Percentiles rank a stretch among this genome's conserved stretches.
phyloP scores from a whole-genome alignment of 2,113 vertebrate species.

The Aldabrachelys gigantea region DNA sequence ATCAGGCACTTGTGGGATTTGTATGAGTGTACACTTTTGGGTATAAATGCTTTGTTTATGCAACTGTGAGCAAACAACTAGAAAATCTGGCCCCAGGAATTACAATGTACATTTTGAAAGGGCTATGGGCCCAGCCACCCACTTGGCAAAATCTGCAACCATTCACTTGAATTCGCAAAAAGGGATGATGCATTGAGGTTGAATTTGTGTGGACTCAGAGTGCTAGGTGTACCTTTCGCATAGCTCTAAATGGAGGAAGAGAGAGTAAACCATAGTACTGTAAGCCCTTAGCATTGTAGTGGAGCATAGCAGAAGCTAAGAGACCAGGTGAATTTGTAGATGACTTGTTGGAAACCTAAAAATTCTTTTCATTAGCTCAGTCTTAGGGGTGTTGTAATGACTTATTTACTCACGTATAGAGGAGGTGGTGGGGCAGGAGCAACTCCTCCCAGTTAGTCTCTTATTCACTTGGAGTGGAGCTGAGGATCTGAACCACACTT shows the following conservation, averaged over 20 bases:
- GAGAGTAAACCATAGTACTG: fast-evolving
- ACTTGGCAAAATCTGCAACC: not conserved
- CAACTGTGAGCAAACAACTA: not conserved
- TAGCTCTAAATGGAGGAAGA: not conserved
- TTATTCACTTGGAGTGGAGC: not conserved
- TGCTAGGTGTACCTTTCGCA: not conserved
- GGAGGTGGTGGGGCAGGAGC: not conserved
- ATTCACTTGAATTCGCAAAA: not conserved
- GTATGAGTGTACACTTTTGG: not conserved
- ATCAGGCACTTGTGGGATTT: not conserved
- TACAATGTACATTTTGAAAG: fast-evolving
- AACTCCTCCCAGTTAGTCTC: slow-evolving; percentile 27
- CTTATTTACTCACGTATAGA: slow-evolving; percentile 15
- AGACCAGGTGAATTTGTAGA: slow-evolving; percentile 2
- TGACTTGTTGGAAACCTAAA: not conserved
- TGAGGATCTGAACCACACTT: slow-evolving; percentile 32
- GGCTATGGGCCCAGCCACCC: not conserved
- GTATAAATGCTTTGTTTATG: not conserved
- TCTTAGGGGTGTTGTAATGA: slow-evolving; percentile 6
- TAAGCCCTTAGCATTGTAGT: not conserved
- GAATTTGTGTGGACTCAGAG: not conserved
- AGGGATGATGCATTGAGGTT: not conserved
- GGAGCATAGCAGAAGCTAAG: not conserved
- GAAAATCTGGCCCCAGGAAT: not conserved
- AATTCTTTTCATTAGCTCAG: slow-evolving; percentile 15